Percentiles rank a stretch among this genome's conserved stretches.
Evolutionary conservation across 2,797 vertebrate species (phyloP).

Genomic region (Sebastes oblongus): DNA sequence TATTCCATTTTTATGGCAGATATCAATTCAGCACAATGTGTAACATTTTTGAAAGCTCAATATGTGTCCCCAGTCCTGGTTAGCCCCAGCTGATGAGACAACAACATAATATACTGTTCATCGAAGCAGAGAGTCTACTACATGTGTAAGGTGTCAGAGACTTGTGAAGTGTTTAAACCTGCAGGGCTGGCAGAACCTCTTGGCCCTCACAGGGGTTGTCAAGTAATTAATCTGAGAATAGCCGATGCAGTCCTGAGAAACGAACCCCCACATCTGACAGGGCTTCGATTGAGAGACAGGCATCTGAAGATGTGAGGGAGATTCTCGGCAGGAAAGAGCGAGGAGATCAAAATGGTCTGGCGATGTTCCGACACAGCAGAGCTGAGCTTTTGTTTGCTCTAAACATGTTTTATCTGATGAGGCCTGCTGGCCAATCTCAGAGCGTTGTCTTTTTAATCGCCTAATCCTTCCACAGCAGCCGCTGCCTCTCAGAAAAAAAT

Average conservation of each 20-base stretch:
- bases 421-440: constrained; percentile 46
- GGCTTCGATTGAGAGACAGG: constrained; percentile 60
- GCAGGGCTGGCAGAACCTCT: constrained; percentile 53
- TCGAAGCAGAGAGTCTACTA: constrained; percentile 3
- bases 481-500: constrained; percentile 11
- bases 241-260: constrained; percentile 45
- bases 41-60: not conserved
- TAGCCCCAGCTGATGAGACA: not conserved
- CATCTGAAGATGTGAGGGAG: constrained; percentile 60
- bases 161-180: constrained; percentile 50
- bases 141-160: constrained; percentile 38
- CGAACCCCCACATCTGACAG: constrained; percentile 52
- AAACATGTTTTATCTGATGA: constrained; percentile 70
- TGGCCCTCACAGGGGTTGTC: constrained; percentile 46
- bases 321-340: constrained; percentile 41
- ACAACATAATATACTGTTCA: constrained; percentile 11
- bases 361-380: constrained; percentile 54
- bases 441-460: constrained; percentile 52
- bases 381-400: constrained; percentile 63
- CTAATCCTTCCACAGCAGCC: constrained; percentile 57
- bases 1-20: not conserved
- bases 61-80: not conserved
- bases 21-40: not conserved
- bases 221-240: constrained; percentile 72
- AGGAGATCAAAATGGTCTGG: constrained; percentile 65